Evolutionary conservation across 37 sponge, comb jelly and placozoan species (phyloP).

Genomic region (Halichondria panicea): DNA sequence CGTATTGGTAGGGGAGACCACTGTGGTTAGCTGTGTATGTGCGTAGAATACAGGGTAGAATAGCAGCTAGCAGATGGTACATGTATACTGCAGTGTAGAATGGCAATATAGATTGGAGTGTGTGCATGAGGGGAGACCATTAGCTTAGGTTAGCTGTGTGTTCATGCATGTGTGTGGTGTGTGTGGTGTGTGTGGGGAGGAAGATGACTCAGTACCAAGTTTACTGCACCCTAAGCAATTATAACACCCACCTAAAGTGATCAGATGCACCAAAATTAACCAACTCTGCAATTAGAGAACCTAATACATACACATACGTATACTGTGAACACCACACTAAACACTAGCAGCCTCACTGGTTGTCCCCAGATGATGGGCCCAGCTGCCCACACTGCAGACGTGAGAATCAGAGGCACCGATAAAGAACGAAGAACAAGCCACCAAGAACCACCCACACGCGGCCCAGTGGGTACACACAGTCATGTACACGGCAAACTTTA

Average conservation of each 20-base stretch:
- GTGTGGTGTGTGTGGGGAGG: no score
- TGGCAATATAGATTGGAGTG: no score
- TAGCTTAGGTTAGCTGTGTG: no score
- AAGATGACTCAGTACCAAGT: no score
- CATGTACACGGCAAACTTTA: constrained; percentile 64
- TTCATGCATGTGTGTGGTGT: no score
- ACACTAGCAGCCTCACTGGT: constrained; percentile 6
- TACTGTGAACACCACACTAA: background rate
- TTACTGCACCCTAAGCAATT: no score
- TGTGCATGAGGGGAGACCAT: no score
- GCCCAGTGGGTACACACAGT: constrained; percentile 48
- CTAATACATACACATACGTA: background rate
- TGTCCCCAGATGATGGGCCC: constrained; percentile 12
- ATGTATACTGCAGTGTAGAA: no score
- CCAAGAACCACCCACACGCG: constrained; percentile 61
- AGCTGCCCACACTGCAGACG: constrained; percentile 27
- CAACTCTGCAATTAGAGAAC: no score
- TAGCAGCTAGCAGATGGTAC: background rate
- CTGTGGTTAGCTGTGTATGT: background rate
- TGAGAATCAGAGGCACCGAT: constrained; percentile 13
- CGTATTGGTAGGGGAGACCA: constrained; percentile 40
- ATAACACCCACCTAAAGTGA: no score
- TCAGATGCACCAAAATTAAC: no score
- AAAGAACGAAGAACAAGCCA: constrained; percentile 56
- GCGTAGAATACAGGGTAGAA: background rate